These are phyloP conservation scores for Homarus americanus DNA, from an alignment of 1,140 invertebrate species.

Conservation along the genomic window DNA sequence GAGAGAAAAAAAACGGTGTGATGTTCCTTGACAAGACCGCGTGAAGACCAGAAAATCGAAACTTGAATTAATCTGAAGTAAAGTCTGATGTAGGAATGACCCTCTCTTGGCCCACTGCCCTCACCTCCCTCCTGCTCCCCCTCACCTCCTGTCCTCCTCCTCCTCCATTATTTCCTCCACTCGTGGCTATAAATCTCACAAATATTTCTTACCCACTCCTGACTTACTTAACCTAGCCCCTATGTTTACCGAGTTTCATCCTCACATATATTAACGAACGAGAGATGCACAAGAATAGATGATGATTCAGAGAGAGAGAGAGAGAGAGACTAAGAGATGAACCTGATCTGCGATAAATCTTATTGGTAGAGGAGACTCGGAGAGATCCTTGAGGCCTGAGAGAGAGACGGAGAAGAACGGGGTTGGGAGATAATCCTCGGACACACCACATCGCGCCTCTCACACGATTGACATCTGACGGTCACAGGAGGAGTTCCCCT, in stretches of 20 bases:
- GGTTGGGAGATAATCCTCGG: neutral
- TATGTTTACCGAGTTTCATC: neutral
- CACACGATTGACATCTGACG: slow-evolving; percentile 42
- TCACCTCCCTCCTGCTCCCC: neutral
- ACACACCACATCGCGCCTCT: slow-evolving; percentile 26
- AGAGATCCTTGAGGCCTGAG: neutral
- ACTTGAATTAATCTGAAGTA: slow-evolving; percentile 66
- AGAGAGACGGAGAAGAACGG: slow-evolving; percentile 21
- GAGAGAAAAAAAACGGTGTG: neutral
- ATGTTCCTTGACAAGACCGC: slow-evolving; percentile 10
- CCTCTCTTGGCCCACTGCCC: neutral
- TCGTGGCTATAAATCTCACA: neutral
- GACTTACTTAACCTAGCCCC: neutral
- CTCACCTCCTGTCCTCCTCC: neutral
- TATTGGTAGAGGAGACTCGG: too few relatives aligned
- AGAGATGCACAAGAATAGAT: too few relatives aligned
- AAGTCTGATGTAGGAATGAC: slow-evolving; percentile 43
- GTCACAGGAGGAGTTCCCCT: slow-evolving; percentile 14
- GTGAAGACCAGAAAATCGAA: slow-evolving; percentile 67
- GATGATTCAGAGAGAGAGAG: too few relatives aligned
- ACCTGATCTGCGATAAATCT: too few relatives aligned
- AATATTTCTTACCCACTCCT: neutral
- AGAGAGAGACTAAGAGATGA: too few relatives aligned
- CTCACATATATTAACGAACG: too few relatives aligned
- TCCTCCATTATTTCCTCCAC: neutral